These are phyloP conservation scores for Craseonycteris thonglongyai DNA, from an alignment of 2,113 vertebrate genomes.

Conservation along the genomic window DNA sequence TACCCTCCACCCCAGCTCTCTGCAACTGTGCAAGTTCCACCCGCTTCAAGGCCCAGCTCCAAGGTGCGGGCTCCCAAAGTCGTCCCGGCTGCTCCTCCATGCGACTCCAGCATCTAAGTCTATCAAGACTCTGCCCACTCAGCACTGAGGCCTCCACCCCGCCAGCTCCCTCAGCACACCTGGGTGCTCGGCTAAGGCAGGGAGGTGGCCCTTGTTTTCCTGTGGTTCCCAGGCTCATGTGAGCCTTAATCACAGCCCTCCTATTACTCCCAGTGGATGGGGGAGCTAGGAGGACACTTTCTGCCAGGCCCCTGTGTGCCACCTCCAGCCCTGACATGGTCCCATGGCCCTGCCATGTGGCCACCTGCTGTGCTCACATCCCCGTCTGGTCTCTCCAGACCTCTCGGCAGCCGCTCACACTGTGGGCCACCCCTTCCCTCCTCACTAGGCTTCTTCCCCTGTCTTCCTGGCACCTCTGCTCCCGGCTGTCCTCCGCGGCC, in stretches of 20 bases:
- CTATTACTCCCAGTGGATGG: not conserved
- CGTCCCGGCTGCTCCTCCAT: not conserved
- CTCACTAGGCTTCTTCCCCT: not conserved
- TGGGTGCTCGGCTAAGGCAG: not conserved
- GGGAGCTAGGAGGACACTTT: not conserved
- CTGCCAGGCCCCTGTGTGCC: not conserved
- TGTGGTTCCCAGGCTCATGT: not conserved
- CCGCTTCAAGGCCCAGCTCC: not conserved
- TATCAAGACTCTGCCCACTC: not conserved
- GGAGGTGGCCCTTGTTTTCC: not conserved
- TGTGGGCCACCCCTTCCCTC: not conserved
- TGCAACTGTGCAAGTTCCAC: not conserved
- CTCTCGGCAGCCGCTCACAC: not conserved
- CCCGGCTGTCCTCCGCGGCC: not conserved
- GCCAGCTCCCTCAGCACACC: rapidly evolving
- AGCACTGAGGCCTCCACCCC: not conserved
- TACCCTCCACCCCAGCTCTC: not conserved
- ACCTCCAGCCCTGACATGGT: not conserved
- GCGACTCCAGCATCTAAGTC: not conserved
- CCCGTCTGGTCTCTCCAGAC: not conserved
- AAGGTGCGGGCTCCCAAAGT: not conserved
- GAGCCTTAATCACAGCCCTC: not conserved
- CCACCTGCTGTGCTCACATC: not conserved
- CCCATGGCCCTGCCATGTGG: not conserved
- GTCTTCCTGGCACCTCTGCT: not conserved